Evolutionary conservation across 1,140 invertebrate species (phyloP), one percentile per base, ranked within the genome.

Genomic region (Drosophila funebris): DNA sequence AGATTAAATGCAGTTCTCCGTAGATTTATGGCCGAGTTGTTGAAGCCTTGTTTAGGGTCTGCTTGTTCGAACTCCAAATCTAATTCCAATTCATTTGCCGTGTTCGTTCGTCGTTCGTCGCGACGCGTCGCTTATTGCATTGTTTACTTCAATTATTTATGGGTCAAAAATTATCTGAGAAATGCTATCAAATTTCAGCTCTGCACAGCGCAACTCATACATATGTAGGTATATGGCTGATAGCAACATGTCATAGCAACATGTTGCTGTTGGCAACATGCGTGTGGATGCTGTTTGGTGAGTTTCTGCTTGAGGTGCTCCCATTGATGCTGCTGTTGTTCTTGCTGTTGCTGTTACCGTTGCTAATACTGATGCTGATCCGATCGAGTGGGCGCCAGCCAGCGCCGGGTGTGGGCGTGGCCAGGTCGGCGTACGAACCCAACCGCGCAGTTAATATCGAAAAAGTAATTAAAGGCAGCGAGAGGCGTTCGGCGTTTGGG

Each of bases 101-200:
- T n/a, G n/a, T n/a, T n/a, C n/a, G n/a, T n/a, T n/a, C n/a, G n/a
- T n/a, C 63, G 68, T 63, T 84, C 52, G 57, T 36, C 46, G 20
- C 62, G 67, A 56, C 73, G 72, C 73, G 60, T 56, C 77, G 64
- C 66, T 53, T 16, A 54, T 14, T 29, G 33, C 76, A 78, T 85
- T 85, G 81, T 85, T 85, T 71, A 87, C 74, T 78, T 53, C 74
- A 85, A 81, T 85, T 85, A 85, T 85, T 85, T 85, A 85, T 85
- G 81, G 82, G 77, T 72, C 78, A 75, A 36, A 79, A 77, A 71
- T 77, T 73, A 74, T 48, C 74, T 61, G 44, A 31, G 27, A 53
- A 31, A 44, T 50, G 43, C 69, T 76, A 76, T 76, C 77, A 73
- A 74, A 73, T 76, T 66, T 56, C 56, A 58, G 48, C 44, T 44